Base-by-base conservation (phyloP, 2,797 vertebrate genomes). In the Sebastes itinus region DNA sequence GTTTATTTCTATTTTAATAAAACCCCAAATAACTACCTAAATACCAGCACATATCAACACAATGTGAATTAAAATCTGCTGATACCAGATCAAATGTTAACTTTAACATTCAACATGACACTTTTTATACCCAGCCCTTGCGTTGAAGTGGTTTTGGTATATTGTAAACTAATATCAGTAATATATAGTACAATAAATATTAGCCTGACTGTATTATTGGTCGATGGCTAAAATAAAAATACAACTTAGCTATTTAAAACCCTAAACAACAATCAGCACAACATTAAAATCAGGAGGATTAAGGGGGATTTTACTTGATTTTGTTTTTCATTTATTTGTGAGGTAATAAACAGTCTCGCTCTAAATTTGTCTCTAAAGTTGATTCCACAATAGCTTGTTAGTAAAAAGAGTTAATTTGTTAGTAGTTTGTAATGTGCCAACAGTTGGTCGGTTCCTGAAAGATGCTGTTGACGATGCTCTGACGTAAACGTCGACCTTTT, bases 391-490 rank as follows among this genome's bases (percentile, higher is more conserved):
- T 0, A 30, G n/a, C 8, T 65, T 32, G 12, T 28, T 60, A 9
- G 8, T 33, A 27, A 28, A 6, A 28, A 28, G 5, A 28, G 27
- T 28, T 28, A 6, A 28, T 28, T 65, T 32, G 16, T 28, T 60
- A 9, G 8, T 33, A 27, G 52, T 42, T 46, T 16, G 5, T 58
- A n/a, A 23, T 23, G 32, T 64, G 1, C 22, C 61, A 74, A 73
- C 38, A 60, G 38, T 13, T 6, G 14, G 1, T 62, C 14, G 27
- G 32, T 82, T 91, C 70, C 71, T 77, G 42, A 75, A 59, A 77
- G 13, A 74, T 22, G 18, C 27, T 56, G 6, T 4, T 54, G 14
- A 61, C 32, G 74, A 75, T 73, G 68, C 33, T 66, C 13, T 80
- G 62, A 75, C 8, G 38, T 46, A 30, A 65, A 30, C 9, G 3